Percentiles rank a stretch among this genome's conserved stretches.
These are phyloP conservation scores for Elysia crispata DNA, from an alignment of 2,888 invertebrate genomes.

Conservation along the genomic window DNA sequence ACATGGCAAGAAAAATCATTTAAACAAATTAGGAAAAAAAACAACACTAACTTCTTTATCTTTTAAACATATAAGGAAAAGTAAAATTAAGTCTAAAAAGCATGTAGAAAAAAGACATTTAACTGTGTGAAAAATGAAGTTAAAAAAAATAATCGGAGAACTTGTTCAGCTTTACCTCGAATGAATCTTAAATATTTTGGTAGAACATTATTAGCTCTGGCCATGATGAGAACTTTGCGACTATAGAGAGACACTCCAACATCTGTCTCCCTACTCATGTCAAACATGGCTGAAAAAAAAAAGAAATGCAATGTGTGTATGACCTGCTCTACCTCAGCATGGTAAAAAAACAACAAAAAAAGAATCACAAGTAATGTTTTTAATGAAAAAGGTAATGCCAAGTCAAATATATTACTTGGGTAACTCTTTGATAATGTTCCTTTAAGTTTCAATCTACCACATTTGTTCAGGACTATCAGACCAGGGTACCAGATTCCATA, in stretches of 20 bases:
- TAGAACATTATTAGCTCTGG: slow-evolving; percentile 91
- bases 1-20: not conserved
- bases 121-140: too few species aligned
- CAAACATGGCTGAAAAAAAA: slow-evolving; percentile 82
- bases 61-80: not conserved
- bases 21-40: not conserved
- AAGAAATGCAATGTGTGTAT: not conserved
- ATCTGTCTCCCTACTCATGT: slow-evolving; percentile 90
- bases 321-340: too few species aligned
- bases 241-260: slow-evolving; percentile 92
- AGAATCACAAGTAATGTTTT: too few species aligned
- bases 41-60: not conserved
- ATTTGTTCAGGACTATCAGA: too few species aligned
- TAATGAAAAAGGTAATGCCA: too few species aligned
- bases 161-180: slow-evolving; percentile 86
- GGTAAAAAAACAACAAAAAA: too few species aligned
- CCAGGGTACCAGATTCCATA: too few species aligned
- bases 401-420: too few species aligned
- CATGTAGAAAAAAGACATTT: too few species aligned
- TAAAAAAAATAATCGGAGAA: not conserved
- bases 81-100: not conserved
- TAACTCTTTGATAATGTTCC: too few species aligned
- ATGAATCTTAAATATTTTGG: slow-evolving; percentile 97
- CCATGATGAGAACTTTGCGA: slow-evolving; percentile 94
- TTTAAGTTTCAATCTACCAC: too few species aligned